Base-by-base conservation (phyloP, 2,797 vertebrate species). In the Scolopax rusticola region DNA sequence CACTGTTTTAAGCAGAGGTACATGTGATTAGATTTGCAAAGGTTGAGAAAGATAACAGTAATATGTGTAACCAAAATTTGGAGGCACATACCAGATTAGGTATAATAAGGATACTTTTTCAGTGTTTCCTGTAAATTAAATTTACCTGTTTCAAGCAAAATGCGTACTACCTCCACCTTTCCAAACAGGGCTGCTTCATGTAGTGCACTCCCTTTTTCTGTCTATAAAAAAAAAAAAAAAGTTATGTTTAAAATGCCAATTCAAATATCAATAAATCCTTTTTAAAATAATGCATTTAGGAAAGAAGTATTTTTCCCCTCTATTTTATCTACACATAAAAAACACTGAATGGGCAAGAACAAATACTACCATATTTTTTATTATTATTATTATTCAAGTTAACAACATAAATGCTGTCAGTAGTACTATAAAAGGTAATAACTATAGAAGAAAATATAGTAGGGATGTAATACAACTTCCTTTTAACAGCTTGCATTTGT, bases 141-240 rank as follows among this genome's bases (percentile, higher is more conserved):
- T 82, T 96, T 98, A 99, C 99, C 99, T 98, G 99, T 99, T 98
- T 99, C 98, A 83, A 99, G 98, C 76, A 99, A 98, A 97, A 99
- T 98, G 84, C 98, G 98, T 84, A 99, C 99, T 93, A 99, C 99
- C 97, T 99, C 99, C 98, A 99, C 99, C 97, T 99, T 99, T 95
- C 99, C 99, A 96, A 98, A 99, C 12, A 99, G 98, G 81, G 99
- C 99, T 69, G 99, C 99, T 97, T 99, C 99, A 19, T 99, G 99
- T 69, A 99, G 98, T 73, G 99, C 99, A 63, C 99, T 99, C 90
- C 99, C 99, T 96, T 99, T 99, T 98, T 99, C 99, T 51, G 99
- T 99, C 99, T 99, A 95, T 56, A 95, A 97, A 94, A 97, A 75
- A 75, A 30, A 97, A 89, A 91, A 88, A 92, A 73, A 63, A 61